These are phyloP conservation scores for Mormyrus proboscirostris DNA, from an alignment of 2,797 vertebrate genomes.

Conservation along the genomic window DNA sequence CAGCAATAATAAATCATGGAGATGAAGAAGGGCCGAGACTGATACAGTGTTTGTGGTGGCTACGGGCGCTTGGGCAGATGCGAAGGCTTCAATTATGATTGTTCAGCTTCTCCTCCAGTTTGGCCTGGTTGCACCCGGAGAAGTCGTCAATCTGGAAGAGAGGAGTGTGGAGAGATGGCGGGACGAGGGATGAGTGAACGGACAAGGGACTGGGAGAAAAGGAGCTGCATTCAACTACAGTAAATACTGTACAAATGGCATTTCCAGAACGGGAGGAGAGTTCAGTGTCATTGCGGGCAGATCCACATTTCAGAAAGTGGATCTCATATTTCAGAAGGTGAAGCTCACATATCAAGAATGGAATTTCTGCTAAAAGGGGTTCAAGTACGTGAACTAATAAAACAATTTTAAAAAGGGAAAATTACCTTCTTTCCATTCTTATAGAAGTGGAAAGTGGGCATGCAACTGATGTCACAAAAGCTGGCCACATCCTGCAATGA, in stretches of 20 bases:
- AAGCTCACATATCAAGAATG: background rate
- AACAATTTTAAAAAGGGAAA: background rate
- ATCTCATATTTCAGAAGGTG: background rate
- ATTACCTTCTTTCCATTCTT: conserved; percentile 67
- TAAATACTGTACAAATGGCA: background rate
- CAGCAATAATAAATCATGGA: background rate
- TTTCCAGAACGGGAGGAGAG: background rate
- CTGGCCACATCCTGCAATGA: conserved; percentile 68
- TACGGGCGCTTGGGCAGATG: background rate
- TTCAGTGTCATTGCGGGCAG: background rate
- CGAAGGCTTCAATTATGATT: conserved; percentile 9
- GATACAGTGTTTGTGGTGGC: background rate
- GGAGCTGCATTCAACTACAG: background rate
- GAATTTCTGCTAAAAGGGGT: background rate
- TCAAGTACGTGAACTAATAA: background rate
- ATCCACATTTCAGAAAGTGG: background rate
- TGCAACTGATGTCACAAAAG: conserved; percentile 64
- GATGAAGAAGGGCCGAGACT: background rate
- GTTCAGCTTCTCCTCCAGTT: conserved; percentile 57
- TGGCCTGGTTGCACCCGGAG: conserved; percentile 67
- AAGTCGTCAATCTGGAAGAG: conserved; percentile 71
- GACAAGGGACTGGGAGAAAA: background rate
- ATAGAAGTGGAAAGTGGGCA: conserved; percentile 88
- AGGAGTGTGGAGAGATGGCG: background rate
- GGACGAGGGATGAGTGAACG: background rate